Conservation (phyloP, 2,888 invertebrate species). For the Plebejus argus region DNA sequence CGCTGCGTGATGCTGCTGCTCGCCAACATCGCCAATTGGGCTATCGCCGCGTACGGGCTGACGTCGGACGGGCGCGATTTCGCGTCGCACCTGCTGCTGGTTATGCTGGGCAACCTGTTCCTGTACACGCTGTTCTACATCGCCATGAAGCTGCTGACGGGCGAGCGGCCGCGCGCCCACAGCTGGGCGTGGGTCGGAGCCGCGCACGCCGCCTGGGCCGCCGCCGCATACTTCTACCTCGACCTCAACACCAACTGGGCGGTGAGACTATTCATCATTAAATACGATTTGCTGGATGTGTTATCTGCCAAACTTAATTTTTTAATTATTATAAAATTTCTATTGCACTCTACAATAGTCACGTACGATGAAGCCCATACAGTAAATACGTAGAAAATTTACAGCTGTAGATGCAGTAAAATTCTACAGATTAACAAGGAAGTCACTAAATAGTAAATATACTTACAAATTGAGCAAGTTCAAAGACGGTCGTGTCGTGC, state of each 20-base stretch:
- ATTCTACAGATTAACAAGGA: too few relatives aligned
- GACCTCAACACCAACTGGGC: slow-evolving; percentile 77
- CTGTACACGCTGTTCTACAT: slow-evolving; percentile 93
- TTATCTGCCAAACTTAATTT: too few relatives aligned
- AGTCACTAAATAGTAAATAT: too few relatives aligned
- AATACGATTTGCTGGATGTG: too few relatives aligned
- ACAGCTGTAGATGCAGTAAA: too few relatives aligned
- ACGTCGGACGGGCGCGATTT: slow-evolving; percentile 86
- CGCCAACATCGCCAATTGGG: slow-evolving; percentile 85
- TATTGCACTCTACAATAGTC: too few relatives aligned
- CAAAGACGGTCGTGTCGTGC: not conserved
- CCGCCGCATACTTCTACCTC: slow-evolving; percentile 89
- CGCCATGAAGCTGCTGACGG: slow-evolving; percentile 88
- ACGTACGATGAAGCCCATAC: too few relatives aligned
- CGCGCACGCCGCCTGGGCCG: slow-evolving; percentile 85
- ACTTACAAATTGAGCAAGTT: too few relatives aligned
- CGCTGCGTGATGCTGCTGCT: slow-evolving; percentile 81
- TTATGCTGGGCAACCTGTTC: slow-evolving; percentile 91
- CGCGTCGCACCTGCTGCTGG: slow-evolving; percentile 88
- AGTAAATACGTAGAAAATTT: too few relatives aligned
- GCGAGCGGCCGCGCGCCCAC: slow-evolving; percentile 69
- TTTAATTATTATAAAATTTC: too few relatives aligned
- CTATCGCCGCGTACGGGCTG: slow-evolving; percentile 85
- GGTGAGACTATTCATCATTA: slow-evolving; percentile 49
- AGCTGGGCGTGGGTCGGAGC: slow-evolving; percentile 85